These are phyloP conservation scores for Athalia cordata DNA, from an alignment of 2,888 invertebrate species.

Conservation along the genomic window DNA sequence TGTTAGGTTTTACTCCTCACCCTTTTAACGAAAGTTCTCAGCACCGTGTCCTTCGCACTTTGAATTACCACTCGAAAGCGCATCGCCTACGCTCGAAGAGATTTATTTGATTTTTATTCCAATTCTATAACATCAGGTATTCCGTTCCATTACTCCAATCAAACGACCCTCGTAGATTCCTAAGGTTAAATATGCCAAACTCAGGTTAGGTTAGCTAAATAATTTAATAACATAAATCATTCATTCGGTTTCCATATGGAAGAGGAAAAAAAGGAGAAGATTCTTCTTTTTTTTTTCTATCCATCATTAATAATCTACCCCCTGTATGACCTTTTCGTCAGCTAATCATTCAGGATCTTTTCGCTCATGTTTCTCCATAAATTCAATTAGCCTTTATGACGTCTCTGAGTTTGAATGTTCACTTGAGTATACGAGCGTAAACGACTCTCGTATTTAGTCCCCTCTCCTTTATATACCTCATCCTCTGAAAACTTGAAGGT, in stretches of 20 bases:
- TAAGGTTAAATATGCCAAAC: too few species aligned
- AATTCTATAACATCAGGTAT: neutral
- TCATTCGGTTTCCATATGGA: neutral
- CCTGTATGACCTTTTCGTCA: too few species aligned
- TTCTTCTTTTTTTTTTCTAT: too few species aligned
- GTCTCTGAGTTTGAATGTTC: neutral
- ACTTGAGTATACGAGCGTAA: neutral
- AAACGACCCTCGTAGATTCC: neutral
- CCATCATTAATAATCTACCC: too few species aligned
- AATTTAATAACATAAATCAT: neutral
- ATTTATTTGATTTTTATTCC: conserved; percentile 15
- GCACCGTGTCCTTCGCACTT: neutral
- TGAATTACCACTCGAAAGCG: conserved; percentile 10
- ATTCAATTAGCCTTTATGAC: neutral
- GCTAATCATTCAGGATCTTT: too few species aligned
- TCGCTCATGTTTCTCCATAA: too few species aligned
- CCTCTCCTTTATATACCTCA: neutral
- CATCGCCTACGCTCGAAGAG: neutral
- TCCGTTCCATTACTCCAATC: neutral
- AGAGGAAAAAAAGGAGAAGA: too few species aligned
- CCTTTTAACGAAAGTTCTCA: neutral
- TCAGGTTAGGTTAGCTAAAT: too few species aligned
- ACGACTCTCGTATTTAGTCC: conserved; percentile 5
- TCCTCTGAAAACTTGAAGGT: neutral
- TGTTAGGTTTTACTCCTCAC: neutral